phyloP scores from a whole-genome alignment of 2,113 vertebrate species.

The Aramus guarauna region DNA sequence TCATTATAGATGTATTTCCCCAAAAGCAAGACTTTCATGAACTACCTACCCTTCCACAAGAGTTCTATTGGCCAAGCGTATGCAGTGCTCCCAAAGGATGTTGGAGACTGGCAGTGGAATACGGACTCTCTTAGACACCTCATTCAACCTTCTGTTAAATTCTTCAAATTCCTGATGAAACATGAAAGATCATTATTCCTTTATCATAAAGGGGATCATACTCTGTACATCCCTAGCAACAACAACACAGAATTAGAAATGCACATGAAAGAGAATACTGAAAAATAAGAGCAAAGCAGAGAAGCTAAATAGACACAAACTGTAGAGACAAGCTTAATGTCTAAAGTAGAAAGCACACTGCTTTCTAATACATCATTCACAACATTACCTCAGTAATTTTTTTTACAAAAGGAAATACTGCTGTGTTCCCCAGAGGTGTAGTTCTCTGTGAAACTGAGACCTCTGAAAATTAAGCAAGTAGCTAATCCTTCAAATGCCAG shows the following conservation, averaged over 20 bases:
- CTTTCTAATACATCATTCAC: not conserved
- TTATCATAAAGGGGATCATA: not conserved
- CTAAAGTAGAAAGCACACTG: not conserved
- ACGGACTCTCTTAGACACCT: conserved; percentile 91
- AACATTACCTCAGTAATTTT: not conserved
- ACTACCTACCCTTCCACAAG: conserved; percentile 92
- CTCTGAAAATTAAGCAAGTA: not conserved
- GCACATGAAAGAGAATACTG: not conserved
- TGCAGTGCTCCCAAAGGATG: conserved; percentile 98
- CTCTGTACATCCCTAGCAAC: not conserved
- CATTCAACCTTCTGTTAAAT: conserved; percentile 87
- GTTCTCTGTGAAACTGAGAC: not conserved
- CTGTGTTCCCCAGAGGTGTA: not conserved
- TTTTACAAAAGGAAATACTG: not conserved
- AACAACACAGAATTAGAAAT: not conserved
- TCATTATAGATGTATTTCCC: not conserved
- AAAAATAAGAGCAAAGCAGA: not conserved
- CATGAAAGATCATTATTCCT: not conserved
- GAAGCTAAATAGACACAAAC: not conserved
- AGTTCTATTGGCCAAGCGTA: conserved; percentile 95
- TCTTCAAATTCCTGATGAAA: conserved; percentile 91
- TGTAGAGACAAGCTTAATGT: not conserved
- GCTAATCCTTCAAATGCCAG: not conserved
- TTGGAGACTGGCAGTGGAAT: conserved; percentile 95
- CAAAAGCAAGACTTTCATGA: not conserved